A percentile compares a stretch with the other conserved stretches of the same genome.
These are phyloP conservation scores for Poeciliopsis infans DNA, from an alignment of 2,797 vertebrate genomes.

Conservation along the genomic window DNA sequence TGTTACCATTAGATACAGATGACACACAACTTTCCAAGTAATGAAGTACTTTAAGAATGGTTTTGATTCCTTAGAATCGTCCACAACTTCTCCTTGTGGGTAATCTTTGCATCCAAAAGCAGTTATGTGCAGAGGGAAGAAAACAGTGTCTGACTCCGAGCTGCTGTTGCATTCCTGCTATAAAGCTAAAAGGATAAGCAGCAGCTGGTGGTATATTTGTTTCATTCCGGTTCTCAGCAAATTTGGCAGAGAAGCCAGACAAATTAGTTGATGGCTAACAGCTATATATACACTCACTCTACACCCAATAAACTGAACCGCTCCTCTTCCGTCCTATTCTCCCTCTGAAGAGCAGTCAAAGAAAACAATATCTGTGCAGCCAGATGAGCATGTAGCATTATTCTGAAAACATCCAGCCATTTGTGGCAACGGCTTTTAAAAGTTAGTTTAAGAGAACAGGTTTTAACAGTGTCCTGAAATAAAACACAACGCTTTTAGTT, in stretches of 20 bases:
- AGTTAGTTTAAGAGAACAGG: constrained; percentile 41
- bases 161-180: constrained; percentile 41
- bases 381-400: constrained; percentile 40
- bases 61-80: constrained; percentile 28
- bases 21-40: constrained; percentile 42
- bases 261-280: constrained; percentile 37
- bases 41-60: constrained; percentile 36
- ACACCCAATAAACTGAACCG: constrained; percentile 24
- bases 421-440: constrained; percentile 51
- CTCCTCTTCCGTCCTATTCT: constrained; percentile 43
- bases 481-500: constrained; percentile 37
- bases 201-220: constrained; percentile 31
- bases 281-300: constrained; percentile 36
- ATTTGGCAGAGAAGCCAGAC: constrained; percentile 37
- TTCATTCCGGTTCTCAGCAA: constrained; percentile 39
- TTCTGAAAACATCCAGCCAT: constrained; percentile 19
- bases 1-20: constrained; percentile 35
- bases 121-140: constrained; percentile 18
- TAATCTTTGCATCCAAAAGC: constrained; percentile 41
- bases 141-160: constrained; percentile 26
- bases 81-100: constrained; percentile 32
- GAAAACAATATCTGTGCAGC: constrained; percentile 42
- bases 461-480: constrained; percentile 23
- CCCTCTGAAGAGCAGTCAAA: constrained; percentile 43
- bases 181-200: constrained; percentile 29